Evolutionary conservation across 2,888 invertebrate species (phyloP).

Genomic region (Octodonta nipae): DNA sequence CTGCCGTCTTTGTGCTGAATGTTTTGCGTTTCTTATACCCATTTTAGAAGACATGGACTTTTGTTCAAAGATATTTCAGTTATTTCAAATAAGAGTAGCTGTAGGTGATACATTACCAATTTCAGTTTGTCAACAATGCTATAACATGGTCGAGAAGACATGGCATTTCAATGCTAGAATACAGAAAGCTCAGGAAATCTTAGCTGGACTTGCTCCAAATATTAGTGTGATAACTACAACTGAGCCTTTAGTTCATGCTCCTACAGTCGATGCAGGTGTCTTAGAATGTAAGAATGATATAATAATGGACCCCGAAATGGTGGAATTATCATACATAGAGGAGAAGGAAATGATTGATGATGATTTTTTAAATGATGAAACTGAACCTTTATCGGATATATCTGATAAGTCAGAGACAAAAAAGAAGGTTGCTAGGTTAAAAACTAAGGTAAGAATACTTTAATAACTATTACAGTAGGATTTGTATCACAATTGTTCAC

Average conservation of each 20-base stretch:
- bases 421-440: constrained; percentile 10
- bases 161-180: constrained; percentile 32
- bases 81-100: constrained; percentile 31
- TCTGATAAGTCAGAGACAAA: constrained; percentile 9
- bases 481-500: no score
- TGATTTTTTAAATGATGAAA: constrained; percentile 10
- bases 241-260: neutral
- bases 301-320: constrained; percentile 3
- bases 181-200: constrained; percentile 31
- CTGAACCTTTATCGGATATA: constrained; percentile 9
- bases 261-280: neutral
- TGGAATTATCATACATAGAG: constrained; percentile 10
- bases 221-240: constrained; percentile 2
- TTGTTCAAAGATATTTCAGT: constrained; percentile 26
- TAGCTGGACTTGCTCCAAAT: constrained; percentile 15
- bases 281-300: constrained; percentile 2
- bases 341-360: constrained; percentile 8
- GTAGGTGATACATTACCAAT: constrained; percentile 28
- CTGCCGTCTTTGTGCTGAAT: constrained; percentile 35
- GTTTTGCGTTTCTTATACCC: constrained; percentile 23
- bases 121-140: constrained; percentile 29
- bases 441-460: constrained; percentile 10
- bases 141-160: constrained; percentile 29
- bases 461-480: no score
- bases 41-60: constrained; percentile 27